These are phyloP conservation scores for Diarsia mendica DNA, from an alignment of 2,888 invertebrate genomes.

Conservation along the genomic window DNA sequence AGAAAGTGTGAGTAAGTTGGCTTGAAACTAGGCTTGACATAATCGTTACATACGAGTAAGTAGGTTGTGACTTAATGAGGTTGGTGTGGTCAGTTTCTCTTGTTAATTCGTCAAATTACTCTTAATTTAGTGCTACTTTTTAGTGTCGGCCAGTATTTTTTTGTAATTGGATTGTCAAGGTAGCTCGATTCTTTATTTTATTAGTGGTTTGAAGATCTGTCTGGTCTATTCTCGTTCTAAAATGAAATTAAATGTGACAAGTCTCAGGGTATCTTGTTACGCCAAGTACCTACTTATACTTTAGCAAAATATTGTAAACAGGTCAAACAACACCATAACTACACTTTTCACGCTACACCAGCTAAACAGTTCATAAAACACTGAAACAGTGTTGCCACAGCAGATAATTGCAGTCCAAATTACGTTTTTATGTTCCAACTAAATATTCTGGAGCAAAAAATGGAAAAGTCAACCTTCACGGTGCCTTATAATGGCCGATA, in stretches of 20 bases:
- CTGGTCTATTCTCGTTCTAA: background rate
- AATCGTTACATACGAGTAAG: background rate
- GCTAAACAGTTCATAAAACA: slow-evolving; percentile 49
- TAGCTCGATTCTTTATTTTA: background rate
- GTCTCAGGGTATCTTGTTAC: background rate
- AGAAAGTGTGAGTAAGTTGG: slow-evolving; percentile 6
- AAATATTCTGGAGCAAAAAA: slow-evolving; percentile 60
- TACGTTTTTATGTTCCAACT: slow-evolving; percentile 53
- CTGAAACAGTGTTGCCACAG: slow-evolving; percentile 54
- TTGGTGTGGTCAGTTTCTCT: background rate
- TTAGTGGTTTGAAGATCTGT: background rate
- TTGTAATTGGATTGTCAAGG: background rate
- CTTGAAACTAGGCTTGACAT: slow-evolving; percentile 7
- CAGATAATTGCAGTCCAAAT: slow-evolving; percentile 56
- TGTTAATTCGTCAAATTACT: background rate
- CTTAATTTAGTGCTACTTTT: background rate
- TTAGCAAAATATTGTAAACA: slow-evolving; percentile 5
- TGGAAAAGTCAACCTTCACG: slow-evolving; percentile 78
- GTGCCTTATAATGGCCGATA: slow-evolving; percentile 66
- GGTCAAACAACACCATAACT: slow-evolving; percentile 36
- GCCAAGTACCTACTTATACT: background rate
- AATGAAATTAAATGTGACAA: background rate
- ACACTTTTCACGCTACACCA: slow-evolving; percentile 50
- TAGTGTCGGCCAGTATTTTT: background rate
- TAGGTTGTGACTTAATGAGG: slow-evolving; percentile 8